Conservation (phyloP, 2,113 vertebrate genomes). For the Mormyrus iriodes region DNA sequence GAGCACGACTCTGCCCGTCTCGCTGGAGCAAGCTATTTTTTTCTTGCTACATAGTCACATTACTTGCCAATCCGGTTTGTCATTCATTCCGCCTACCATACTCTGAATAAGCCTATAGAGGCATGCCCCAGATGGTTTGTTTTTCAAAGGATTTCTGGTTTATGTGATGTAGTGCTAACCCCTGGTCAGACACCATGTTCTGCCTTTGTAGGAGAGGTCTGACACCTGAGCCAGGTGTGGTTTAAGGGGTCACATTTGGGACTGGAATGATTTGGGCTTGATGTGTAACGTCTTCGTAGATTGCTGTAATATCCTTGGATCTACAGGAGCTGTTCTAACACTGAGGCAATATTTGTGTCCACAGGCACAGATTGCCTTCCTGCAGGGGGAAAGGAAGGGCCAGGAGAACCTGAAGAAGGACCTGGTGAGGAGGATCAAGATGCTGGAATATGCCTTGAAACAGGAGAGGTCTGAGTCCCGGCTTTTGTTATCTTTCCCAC, state of each 20-base stretch:
- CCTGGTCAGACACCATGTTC: not conserved
- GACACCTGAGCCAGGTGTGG: not conserved
- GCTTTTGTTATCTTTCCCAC: not conserved
- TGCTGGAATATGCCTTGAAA: constrained; percentile 79
- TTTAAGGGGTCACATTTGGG: not conserved
- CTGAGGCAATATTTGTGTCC: not conserved
- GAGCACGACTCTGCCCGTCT: not conserved
- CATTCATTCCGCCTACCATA: not conserved
- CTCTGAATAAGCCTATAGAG: not conserved
- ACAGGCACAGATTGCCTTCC: constrained; percentile 76
- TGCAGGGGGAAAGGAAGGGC: constrained; percentile 77
- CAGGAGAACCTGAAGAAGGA: constrained; percentile 82
- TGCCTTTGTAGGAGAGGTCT: not conserved
- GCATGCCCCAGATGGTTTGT: not conserved
- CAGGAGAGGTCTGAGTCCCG: constrained; percentile 66
- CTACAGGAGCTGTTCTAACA: not conserved
- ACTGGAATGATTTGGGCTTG: not conserved
- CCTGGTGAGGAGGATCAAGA: constrained; percentile 78
- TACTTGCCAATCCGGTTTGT: constrained; percentile 10
- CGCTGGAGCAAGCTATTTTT: not conserved
- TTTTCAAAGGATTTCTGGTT: not conserved
- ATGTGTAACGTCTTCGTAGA: too few relatives aligned
- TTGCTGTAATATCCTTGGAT: not conserved
- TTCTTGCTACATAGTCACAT: not conserved
- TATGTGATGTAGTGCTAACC: not conserved